phyloP scores from a whole-genome alignment of 2,113 vertebrate species.

The Atrichornis clamosus region DNA sequence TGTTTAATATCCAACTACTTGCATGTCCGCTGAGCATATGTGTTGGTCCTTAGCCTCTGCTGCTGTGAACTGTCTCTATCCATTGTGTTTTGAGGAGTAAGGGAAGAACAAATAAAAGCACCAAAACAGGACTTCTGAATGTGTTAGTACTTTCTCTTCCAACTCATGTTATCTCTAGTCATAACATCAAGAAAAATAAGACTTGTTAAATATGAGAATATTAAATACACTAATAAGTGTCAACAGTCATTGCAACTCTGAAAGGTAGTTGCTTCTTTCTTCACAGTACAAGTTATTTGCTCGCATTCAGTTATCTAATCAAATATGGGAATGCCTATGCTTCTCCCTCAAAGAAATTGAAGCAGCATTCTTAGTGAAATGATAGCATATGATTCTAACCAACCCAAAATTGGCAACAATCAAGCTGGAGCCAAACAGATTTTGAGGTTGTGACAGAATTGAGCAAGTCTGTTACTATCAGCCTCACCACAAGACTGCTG shows the following conservation, averaged over 20 bases:
- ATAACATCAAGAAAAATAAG: neutral
- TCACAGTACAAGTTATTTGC: neutral
- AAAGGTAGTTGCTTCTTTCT: neutral
- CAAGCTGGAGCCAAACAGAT: neutral
- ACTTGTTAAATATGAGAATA: neutral
- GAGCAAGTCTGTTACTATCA: neutral
- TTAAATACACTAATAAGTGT: neutral
- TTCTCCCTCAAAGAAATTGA: neutral
- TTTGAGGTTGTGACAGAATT: neutral
- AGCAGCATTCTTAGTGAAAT: slow-evolving; percentile 18
- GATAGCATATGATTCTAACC: neutral
- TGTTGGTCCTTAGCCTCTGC: neutral
- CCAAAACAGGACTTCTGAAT: neutral
- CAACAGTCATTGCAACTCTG: neutral
- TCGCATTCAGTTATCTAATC: neutral
- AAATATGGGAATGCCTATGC: neutral
- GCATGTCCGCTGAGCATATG: neutral
- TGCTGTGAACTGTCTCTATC: neutral
- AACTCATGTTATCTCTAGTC: neutral
- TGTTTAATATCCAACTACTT: neutral
- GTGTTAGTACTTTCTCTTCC: neutral
- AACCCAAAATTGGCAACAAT: neutral
- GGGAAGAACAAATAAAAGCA: neutral
- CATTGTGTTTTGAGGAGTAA: neutral
- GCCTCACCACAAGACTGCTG: slow-evolving; percentile 1